Evolutionary conservation across 2,113 vertebrate species (phyloP), one percentile per base, ranked within the genome.

Genomic region (Microcebus lehilahytsara): DNA sequence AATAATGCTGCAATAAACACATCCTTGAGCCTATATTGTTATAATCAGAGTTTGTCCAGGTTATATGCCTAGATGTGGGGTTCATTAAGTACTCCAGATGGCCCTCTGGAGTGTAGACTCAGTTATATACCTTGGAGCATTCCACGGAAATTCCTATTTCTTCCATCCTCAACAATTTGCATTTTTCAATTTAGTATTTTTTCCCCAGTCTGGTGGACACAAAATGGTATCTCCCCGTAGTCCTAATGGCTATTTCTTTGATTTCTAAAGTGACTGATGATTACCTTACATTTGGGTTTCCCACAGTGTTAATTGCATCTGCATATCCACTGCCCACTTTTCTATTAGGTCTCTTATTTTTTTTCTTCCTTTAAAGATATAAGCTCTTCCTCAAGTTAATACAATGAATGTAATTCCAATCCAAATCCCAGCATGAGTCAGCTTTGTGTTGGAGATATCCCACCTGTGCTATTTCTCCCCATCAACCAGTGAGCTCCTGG

Each of bases 331-430:
- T 13, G 37, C 14, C n/a, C 23, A 37, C 23, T 74, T 58, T 74
- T 42, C 34, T 40, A 46, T 58, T n/a, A n/a, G 34, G 17, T 42
- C 53, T 13, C 42, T 30, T 92, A 40, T 10, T 4, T 46, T 89
- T 72, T 72, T 89, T 90, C 58, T 91, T 87, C 67, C 67, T 60
- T 87, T 85, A 51, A 51, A 87, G 19, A 8, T 27, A 75, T 23
- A 27, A 11, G 3, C 49, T 58, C 30, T 23, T 14, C n/a, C 23
- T 19, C 4, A 34, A 67, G 51, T 62, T 69, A 67, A 69, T 30
- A 7, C 8, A n/a, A 22, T 89, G 56, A 23, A 2, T 64, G 37
- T 22, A 32, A 40, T 49, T 91, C 32, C 64, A 92, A 5, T 3
- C n/a, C 4, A 8, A 66, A 67, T 17, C 42, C n/a, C 34, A 51